Evolutionary conservation across 2,888 invertebrate genomes (phyloP), one percentile per base, ranked within the genome.

Genomic region (Caenorhabditis macrosperma): DNA sequence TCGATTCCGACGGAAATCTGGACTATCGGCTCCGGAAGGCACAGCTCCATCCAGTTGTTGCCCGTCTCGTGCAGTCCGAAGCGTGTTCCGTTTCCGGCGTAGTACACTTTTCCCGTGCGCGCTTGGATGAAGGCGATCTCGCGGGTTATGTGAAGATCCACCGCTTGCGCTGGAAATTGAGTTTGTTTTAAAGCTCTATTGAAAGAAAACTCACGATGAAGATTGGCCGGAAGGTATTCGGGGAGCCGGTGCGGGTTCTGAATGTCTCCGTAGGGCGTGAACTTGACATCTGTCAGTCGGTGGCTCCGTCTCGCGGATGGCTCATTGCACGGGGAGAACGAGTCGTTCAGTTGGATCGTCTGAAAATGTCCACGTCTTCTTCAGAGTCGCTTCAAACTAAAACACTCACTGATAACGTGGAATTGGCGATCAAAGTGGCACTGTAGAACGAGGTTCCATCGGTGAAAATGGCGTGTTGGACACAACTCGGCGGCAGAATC

Each of bases 71-170:
- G 82, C 28, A 88, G 64, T 26, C 86, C 87, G 28, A 97, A 97
- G 3, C 96, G 93, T 0, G 95, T 93, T 0, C 97, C 95, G 7
- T 95, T 94, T 9, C 97, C 95, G 85, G 93, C 93, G 91, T 95
- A 95, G 90, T 95, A 94, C 0, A 95, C 95, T 0, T 94, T 94
- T 0, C 98, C 98, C 90, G 96, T 96, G 88, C 97, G 96, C 44
- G 96, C 94, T n/a, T 97, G 93, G 33, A 98, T 91, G 63, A 97
- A 93, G 0, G 95, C 95, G 91, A 98, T 96, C 90, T 98, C 97
- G 90, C 97, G 96, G 0, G 97, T 97, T 1, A 96, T 94, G 0
- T 96, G 94, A 81, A 96, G 93, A 91, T 96, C 94, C 0, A 93
- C 92, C 75, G 95, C 80, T 72, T 84, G 85, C 48, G 76, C 87